These are phyloP conservation scores for Drosophila kuntzei DNA, from an alignment of 2,888 invertebrate species.

Conservation along the genomic window DNA sequence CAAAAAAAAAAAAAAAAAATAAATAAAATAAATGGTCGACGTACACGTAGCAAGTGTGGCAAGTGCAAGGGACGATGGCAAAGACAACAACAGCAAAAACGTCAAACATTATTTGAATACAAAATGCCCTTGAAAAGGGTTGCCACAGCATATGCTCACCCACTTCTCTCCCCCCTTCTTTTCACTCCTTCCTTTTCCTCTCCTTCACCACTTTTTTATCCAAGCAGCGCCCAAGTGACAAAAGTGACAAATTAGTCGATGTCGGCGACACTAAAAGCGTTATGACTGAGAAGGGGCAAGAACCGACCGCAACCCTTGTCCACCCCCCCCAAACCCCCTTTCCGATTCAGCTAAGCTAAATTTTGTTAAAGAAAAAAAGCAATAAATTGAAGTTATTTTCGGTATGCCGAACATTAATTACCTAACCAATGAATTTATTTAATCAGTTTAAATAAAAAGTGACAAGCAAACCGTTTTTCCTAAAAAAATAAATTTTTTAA, in stretches of 20 bases:
- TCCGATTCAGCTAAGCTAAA: slow-evolving; percentile 10
- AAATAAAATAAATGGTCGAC: slow-evolving; percentile 20
- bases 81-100: slow-evolving; percentile 36
- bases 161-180: not conserved
- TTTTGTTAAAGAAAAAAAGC: slow-evolving; percentile 19
- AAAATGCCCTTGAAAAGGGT: slow-evolving; percentile 78
- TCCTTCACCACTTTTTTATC: not conserved
- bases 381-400: not conserved
- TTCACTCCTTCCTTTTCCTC: not conserved
- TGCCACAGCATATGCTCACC: slow-evolving; percentile 41
- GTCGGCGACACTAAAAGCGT: slow-evolving; percentile 69
- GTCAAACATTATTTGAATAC: slow-evolving; percentile 81
- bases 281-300: slow-evolving; percentile 51
- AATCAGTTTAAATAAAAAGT: not conserved
- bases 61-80: slow-evolving; percentile 35
- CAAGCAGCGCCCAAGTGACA: slow-evolving; percentile 61
- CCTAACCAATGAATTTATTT: not conserved
- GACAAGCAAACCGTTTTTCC: too few species aligned
- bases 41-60: slow-evolving; percentile 50
- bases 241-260: slow-evolving; percentile 83
- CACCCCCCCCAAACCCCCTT: not conserved
- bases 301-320: slow-evolving; percentile 43
- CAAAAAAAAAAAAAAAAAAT: not conserved
- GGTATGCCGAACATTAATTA: not conserved
- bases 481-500: too few species aligned